phyloP scores from a whole-genome alignment of 64 coral and sea anemone species.

The Montipora sp. region DNA sequence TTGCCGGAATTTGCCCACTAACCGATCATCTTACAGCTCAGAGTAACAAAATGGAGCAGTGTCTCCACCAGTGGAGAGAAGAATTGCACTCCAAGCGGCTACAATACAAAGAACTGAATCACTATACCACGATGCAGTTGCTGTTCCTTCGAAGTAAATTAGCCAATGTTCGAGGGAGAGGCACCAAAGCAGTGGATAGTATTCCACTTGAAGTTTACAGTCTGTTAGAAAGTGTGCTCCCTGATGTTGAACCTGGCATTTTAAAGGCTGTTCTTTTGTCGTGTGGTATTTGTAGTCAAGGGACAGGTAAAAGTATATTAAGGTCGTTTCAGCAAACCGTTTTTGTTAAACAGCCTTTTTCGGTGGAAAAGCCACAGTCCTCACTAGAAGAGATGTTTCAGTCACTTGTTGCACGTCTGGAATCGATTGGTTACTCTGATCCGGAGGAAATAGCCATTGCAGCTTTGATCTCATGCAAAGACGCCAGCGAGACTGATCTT shows the following conservation, averaged over 20 bases:
- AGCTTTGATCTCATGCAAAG: slow-evolving; percentile 44
- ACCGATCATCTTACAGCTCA: slow-evolving; percentile 22
- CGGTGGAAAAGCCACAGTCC: background rate
- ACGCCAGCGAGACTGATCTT: slow-evolving; percentile 48
- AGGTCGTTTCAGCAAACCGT: background rate
- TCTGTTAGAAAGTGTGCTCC: slow-evolving; percentile 79
- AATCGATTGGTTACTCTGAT: slow-evolving; percentile 7
- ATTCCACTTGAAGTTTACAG: slow-evolving; percentile 64
- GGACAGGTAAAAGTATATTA: background rate
- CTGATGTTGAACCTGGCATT: slow-evolving; percentile 48
- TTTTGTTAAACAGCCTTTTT: background rate
- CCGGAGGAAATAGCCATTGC: slow-evolving; percentile 47
- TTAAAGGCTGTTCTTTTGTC: slow-evolving; percentile 27
- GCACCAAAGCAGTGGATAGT: slow-evolving; percentile 21
- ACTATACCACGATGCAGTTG: slow-evolving; percentile 77
- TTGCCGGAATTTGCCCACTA: slow-evolving; percentile 1
- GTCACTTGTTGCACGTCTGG: slow-evolving; percentile 7
- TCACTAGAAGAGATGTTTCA: background rate
- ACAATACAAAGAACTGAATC: slow-evolving; percentile 60
- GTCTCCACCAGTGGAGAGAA: slow-evolving; percentile 65
- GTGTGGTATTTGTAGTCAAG: slow-evolving; percentile 31
- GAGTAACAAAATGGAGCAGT: slow-evolving; percentile 58
- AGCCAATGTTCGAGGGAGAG: slow-evolving; percentile 39
- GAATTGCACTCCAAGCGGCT: slow-evolving; percentile 66
- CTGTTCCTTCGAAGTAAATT: slow-evolving; percentile 61